These are phyloP conservation scores for Diadophis punctatus DNA, from an alignment of 2,113 vertebrate species.

Conservation along the genomic window DNA sequence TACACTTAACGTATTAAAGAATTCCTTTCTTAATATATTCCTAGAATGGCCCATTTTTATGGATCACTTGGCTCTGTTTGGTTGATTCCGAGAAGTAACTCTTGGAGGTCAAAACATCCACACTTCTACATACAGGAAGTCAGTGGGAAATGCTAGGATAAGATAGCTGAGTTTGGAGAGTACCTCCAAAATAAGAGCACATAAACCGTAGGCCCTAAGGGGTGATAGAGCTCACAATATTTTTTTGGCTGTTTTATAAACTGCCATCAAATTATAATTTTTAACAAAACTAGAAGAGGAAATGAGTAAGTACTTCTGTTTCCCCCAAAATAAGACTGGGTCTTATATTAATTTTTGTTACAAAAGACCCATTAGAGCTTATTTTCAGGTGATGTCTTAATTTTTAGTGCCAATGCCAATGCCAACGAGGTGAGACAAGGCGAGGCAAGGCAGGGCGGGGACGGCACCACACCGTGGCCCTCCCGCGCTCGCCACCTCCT, in stretches of 20 bases:
- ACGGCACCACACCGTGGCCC: no score
- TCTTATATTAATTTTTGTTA: no score
- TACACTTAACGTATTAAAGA: background rate
- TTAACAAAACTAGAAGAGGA: background rate
- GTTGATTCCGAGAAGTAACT: background rate
- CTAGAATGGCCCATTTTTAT: background rate
- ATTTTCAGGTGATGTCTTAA: no score
- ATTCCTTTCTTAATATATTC: background rate
- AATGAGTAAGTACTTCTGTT: background rate
- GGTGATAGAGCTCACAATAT: background rate
- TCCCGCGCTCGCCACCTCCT: no score
- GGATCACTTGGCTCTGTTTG: background rate
- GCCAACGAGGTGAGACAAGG: no score
- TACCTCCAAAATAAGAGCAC: background rate
- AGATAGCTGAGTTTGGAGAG: background rate
- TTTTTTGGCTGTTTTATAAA: background rate
- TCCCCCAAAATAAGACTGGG: no score
- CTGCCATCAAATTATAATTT: background rate
- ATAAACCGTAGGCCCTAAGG: background rate
- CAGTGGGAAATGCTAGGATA: background rate
- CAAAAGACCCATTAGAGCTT: no score
- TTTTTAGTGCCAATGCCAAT: no score
- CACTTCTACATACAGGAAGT: background rate
- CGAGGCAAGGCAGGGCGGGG: no score
- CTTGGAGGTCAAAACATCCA: background rate